Evolutionary conservation across 2,113 vertebrate genomes (phyloP), one percentile per base, ranked within the genome.

Genomic region (Corythornis vintsioides): DNA sequence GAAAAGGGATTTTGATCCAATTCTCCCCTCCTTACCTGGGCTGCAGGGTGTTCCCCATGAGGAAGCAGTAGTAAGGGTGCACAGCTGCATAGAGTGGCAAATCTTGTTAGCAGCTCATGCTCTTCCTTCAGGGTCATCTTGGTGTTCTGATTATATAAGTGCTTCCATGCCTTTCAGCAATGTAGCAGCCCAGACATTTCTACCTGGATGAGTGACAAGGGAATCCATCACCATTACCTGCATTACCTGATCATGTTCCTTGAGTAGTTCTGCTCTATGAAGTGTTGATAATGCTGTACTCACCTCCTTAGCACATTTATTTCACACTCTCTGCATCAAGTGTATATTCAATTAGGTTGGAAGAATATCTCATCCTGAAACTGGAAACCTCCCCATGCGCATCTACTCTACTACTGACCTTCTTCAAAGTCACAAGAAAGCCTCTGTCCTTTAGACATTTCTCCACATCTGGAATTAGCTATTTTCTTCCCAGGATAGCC

Each of bases 291-390:
- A 76, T 90, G 42, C 45, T 79, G 67, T 57, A 76, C 31, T 89
- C 18, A 6, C 55, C 55, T 73, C 83, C 57, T 55, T 87, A 73
- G 79, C 47, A 79, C 72, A 69, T 67, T 90, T 88, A 56, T 86
- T 93, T 82, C 71, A 55, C 48, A 17, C 55, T 60, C 66, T 31
- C 56, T 90, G n/a, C 84, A 64, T 91, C 76, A 87, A 89, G 63
- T 64, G 31, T 76, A 79, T 76, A 87, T 94, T 91, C 26, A 84
- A 71, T 94, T 93, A 74, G n/a, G 28, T 21, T 66, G 55, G 63
- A 76, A 76, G 81, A 85, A 89, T 74, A 92, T 79, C 52, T 93
- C 78, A 53, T 91, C 90, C 64, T 76, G 86, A 92, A 89, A 92
- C 55, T 35, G 19, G 67, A 92, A 89, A 73, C 67, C 63, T 90